Conservation (phyloP, 2,797 vertebrate species). For the Threskiornis aethiopicus region DNA sequence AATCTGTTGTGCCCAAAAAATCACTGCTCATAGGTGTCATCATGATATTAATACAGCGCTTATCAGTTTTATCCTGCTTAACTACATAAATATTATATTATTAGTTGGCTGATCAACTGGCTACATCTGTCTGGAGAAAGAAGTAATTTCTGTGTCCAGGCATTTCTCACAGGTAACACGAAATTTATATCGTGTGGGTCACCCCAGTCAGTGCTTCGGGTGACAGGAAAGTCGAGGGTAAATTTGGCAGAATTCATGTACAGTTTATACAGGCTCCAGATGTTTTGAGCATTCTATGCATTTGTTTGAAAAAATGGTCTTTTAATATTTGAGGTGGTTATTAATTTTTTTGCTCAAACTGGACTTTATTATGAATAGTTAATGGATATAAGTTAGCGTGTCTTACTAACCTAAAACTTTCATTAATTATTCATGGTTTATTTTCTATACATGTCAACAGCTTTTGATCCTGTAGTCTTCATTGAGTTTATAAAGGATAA, state of each 20-base stretch:
- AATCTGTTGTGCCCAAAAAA: background rate
- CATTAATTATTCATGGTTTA: background rate
- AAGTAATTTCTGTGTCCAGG: background rate
- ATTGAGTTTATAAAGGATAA: background rate
- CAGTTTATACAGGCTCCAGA: background rate
- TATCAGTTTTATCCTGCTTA: constrained; percentile 3
- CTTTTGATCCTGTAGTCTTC: background rate
- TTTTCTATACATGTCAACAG: background rate
- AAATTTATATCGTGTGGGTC: background rate
- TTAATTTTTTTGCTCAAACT: background rate
- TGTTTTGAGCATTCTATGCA: background rate
- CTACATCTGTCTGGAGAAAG: background rate
- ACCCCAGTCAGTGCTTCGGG: background rate
- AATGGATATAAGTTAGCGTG: background rate
- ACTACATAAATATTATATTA: background rate
- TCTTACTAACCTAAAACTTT: background rate
- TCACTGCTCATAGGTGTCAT: background rate
- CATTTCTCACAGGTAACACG: constrained; percentile 17
- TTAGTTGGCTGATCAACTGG: background rate
- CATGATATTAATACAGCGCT: background rate
- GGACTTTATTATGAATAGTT: background rate
- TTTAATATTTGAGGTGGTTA: background rate
- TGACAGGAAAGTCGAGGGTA: constrained; percentile 4
- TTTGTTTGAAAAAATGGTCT: background rate
- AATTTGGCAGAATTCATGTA: constrained; percentile 27